phyloP scores from a whole-genome alignment of 2,113 vertebrate species.

The Dolichallabes microphthalmus region DNA sequence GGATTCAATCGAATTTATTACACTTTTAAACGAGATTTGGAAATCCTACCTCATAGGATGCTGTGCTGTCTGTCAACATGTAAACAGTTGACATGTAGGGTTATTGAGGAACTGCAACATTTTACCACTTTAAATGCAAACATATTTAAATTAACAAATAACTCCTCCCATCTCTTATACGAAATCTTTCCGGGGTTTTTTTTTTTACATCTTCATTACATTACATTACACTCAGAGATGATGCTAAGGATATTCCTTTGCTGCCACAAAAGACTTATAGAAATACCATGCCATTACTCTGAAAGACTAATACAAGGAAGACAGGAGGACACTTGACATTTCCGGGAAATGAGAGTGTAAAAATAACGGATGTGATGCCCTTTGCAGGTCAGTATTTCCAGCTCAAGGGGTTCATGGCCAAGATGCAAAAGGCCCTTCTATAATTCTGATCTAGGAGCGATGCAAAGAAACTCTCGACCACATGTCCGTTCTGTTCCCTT shows the following conservation, averaged over 20 bases:
- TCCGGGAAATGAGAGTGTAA: constrained; percentile 42
- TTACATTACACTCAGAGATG: background rate
- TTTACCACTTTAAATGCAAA: too few species aligned
- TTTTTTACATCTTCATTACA: background rate
- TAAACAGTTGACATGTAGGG: background rate
- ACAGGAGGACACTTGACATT: constrained; percentile 59
- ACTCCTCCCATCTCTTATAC: background rate
- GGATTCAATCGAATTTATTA: too few species aligned
- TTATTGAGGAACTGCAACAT: too few species aligned
- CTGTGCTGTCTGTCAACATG: too few species aligned
- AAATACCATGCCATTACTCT: constrained; percentile 6
- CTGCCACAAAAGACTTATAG: background rate
- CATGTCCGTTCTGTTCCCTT: background rate
- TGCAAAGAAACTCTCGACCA: background rate
- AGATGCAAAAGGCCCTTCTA: constrained; percentile 49
- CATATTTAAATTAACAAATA: background rate
- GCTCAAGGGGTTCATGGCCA: constrained; percentile 47
- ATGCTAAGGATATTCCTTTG: background rate
- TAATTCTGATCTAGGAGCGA: background rate
- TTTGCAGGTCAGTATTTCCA: constrained; percentile 56
- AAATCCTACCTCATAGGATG: too few species aligned
- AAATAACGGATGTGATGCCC: constrained; percentile 58
- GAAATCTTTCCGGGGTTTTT: background rate
- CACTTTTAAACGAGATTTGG: too few species aligned
- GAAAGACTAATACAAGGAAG: constrained; percentile 57